These are phyloP conservation scores for Thunnus albacares DNA, from an alignment of 2,797 vertebrate species.

Conservation along the genomic window DNA sequence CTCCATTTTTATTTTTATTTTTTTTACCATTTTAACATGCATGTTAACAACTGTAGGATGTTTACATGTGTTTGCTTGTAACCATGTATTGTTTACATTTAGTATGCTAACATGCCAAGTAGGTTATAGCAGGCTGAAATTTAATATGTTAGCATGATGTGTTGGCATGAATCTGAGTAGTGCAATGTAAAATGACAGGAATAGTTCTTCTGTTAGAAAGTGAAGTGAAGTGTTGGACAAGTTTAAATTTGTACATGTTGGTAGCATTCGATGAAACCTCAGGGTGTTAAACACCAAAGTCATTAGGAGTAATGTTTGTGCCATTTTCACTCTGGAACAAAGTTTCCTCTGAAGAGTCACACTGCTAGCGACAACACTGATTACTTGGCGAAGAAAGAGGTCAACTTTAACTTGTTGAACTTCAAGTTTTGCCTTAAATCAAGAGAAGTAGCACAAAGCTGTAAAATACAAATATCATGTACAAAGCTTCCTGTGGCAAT, in stretches of 20 bases:
- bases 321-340: no score
- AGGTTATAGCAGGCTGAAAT: neutral
- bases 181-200: no score
- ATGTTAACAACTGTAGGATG: no score
- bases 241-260: neutral
- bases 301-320: neutral
- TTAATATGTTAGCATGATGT: neutral
- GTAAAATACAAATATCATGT: constrained; percentile 9
- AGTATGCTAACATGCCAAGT: neutral
- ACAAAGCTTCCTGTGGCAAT: neutral
- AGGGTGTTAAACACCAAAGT: neutral
- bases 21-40: no score
- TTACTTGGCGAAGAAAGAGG: no score
- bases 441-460: neutral
- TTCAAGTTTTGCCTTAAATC: neutral
- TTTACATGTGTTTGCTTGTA: neutral
- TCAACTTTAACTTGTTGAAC: neutral
- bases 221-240: neutral
- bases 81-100: neutral
- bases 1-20: no score
- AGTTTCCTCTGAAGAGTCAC: no score
- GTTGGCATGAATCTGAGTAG: neutral
- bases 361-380: no score
- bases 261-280: neutral
- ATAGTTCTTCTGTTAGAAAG: no score